phyloP scores from a whole-genome alignment of 2,113 vertebrate genomes.

The Periophthalmus modestus region DNA sequence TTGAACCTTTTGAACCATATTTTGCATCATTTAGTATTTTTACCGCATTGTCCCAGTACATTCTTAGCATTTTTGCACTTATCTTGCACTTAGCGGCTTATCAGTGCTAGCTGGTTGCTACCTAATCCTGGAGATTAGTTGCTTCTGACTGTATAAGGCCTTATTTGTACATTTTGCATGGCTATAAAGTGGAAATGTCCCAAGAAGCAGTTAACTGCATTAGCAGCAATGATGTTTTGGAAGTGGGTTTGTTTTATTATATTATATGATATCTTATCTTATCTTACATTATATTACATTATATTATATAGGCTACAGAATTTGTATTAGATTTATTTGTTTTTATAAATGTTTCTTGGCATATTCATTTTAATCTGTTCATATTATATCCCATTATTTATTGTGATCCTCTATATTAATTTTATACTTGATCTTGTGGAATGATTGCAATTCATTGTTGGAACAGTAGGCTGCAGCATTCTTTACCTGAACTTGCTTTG shows the following conservation, averaged over 20 bases:
- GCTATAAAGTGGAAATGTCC: conserved; percentile 35
- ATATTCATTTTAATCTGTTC: no score
- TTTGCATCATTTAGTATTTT: background rate
- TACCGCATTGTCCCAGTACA: background rate
- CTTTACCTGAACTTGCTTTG: background rate
- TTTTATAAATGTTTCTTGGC: no score
- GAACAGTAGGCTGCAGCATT: conserved; percentile 11
- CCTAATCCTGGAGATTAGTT: conserved; percentile 30
- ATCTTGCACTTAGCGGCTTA: conserved; percentile 8
- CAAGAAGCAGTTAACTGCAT: conserved; percentile 4
- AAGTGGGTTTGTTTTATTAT: no score
- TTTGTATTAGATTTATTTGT: no score
- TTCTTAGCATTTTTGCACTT: conserved; percentile 29
- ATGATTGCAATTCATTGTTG: background rate
- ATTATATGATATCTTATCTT: no score
- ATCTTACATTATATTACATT: no score
- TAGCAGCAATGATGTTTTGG: no score
- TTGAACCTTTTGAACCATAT: conserved; percentile 9
- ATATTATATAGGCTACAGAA: no score
- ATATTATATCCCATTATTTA: background rate
- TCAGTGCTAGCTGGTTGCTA: conserved; percentile 1
- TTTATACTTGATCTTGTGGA: background rate
- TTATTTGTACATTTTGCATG: conserved; percentile 23
- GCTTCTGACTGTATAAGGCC: conserved; percentile 62
- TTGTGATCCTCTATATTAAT: background rate